phyloP scores from a whole-genome alignment of 92 coral and sea anemone species.

The Nematostella vectensis region DNA sequence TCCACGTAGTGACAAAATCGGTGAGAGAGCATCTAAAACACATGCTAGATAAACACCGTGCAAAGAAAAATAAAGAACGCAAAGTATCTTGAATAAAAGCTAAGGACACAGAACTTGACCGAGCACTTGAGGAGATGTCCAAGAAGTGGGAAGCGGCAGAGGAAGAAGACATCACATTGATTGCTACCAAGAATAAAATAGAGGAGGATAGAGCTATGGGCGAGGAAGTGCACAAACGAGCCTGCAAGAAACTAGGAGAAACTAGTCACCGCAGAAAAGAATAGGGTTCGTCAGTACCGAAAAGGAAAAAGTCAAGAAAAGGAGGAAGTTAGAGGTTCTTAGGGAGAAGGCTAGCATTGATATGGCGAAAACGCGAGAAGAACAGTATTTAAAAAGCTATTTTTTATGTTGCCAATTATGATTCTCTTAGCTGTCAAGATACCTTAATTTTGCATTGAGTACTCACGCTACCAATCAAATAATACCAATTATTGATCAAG shows the following conservation, averaged over 20 bases:
- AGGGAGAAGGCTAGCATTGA: too few species aligned
- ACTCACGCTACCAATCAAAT: too few species aligned
- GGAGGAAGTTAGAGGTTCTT: too few species aligned
- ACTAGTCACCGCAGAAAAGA: constrained; percentile 18
- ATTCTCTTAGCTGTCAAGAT: too few species aligned
- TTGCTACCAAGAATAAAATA: constrained; percentile 13
- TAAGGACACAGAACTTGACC: constrained; percentile 16
- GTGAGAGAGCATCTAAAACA: constrained; percentile 13
- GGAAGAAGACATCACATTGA: constrained; percentile 11
- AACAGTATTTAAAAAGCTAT: too few species aligned
- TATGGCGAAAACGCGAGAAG: too few species aligned
- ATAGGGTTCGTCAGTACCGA: constrained; percentile 12
- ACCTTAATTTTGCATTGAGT: too few species aligned
- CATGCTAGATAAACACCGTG: constrained; percentile 8
- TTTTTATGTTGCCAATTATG: too few species aligned
- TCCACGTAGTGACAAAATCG: too few species aligned
- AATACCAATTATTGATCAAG: too few species aligned
- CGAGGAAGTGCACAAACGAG: constrained; percentile 19
- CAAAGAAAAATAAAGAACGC: constrained; percentile 12
- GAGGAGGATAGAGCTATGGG: constrained; percentile 31
- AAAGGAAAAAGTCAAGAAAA: too few species aligned
- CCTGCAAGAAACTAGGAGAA: constrained; percentile 27
- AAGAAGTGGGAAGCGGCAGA: constrained; percentile 28
- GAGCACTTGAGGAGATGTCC: constrained; percentile 19
- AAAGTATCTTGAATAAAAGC: constrained; percentile 16